Evolutionary conservation across 2,888 invertebrate genomes (phyloP).

Genomic region (Nomada lathburiana): DNA sequence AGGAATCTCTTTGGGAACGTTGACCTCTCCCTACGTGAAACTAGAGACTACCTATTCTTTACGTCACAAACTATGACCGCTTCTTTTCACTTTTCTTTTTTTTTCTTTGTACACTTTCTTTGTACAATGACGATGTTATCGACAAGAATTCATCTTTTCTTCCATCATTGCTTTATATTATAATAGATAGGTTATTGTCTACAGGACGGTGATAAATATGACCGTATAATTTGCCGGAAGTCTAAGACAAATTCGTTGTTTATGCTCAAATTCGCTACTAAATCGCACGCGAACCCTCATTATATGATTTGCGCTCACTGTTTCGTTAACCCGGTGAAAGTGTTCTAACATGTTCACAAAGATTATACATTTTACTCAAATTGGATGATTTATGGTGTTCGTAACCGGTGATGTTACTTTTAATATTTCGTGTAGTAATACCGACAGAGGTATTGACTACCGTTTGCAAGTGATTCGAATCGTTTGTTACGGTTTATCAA

Average conservation of each 20-base stretch:
- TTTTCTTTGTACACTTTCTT: neutral
- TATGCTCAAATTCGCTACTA: neutral
- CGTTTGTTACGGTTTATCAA: constrained; percentile 7
- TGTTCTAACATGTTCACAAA: neutral
- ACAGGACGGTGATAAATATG: constrained; percentile 1
- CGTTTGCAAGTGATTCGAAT: neutral
- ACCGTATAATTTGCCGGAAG: neutral
- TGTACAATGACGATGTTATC: constrained; percentile 15
- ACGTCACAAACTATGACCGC: neutral
- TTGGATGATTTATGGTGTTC: neutral
- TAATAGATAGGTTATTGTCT: neutral
- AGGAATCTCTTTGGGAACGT: constrained; percentile 42
- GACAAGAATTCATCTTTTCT: neutral
- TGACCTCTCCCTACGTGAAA: constrained; percentile 34
- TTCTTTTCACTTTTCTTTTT: neutral
- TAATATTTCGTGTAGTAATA: neutral
- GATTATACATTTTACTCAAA: neutral
- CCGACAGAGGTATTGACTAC: neutral
- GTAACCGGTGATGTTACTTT: neutral
- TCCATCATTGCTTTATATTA: neutral
- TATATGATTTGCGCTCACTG: neutral
- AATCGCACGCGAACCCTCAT: neutral
- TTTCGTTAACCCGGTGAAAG: neutral
- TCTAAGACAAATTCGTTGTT: neutral
- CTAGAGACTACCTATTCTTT: constrained; percentile 15